These are phyloP conservation scores for Dioctria rufipes DNA, from an alignment of 2,888 invertebrate species.

Conservation along the genomic window DNA sequence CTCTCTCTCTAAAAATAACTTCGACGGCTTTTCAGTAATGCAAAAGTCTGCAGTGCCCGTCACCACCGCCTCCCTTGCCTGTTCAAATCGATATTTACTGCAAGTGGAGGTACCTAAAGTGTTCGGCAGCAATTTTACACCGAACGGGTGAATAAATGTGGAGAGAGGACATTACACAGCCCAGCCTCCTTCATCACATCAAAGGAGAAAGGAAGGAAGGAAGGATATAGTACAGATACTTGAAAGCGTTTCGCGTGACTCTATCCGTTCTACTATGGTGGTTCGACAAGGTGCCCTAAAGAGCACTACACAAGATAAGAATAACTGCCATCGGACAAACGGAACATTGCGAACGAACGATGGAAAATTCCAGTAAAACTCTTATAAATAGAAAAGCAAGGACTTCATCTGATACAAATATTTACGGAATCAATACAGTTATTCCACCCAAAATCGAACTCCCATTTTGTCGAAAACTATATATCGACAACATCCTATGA, in stretches of 20 bases:
- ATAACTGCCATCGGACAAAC: background rate
- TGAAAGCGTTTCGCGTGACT: constrained; percentile 31
- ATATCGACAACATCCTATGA: constrained; percentile 19
- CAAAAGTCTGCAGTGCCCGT: background rate
- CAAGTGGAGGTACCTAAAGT: constrained; percentile 2
- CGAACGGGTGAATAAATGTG: background rate
- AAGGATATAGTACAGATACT: background rate
- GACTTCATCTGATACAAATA: constrained; percentile 34
- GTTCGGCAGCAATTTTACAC: constrained; percentile 1
- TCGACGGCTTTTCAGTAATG: background rate
- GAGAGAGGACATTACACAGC: constrained; percentile 1
- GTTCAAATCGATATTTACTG: constrained; percentile 42
- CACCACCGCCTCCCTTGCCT: no score
- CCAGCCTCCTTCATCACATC: background rate
- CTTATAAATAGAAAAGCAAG: constrained; percentile 1
- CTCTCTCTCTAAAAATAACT: background rate
- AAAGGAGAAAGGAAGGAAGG: background rate
- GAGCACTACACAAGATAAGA: background rate
- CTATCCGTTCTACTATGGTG: background rate
- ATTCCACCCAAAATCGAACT: constrained; percentile 34
- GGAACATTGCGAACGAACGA: no score
- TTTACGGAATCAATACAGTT: constrained; percentile 41
- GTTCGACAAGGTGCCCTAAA: constrained; percentile 16
- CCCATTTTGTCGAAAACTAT: constrained; percentile 34
- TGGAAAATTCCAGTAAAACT: background rate